These are phyloP conservation scores for Nothocercus nigrocapillus DNA, from an alignment of 2,113 vertebrate genomes.

Conservation along the genomic window DNA sequence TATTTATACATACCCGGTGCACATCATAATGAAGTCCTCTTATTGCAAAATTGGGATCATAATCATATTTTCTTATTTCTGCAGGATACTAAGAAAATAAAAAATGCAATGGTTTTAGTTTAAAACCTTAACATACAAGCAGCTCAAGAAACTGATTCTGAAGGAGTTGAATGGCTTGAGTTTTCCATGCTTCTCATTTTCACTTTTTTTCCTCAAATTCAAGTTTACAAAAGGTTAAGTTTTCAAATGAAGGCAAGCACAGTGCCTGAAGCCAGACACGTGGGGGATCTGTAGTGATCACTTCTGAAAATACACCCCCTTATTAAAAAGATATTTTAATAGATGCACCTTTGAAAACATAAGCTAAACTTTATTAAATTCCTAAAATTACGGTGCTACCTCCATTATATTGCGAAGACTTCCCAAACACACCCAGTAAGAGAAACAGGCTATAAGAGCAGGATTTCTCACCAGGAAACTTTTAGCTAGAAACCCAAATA, in stretches of 20 bases:
- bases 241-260: not conserved
- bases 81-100: constrained; percentile 85
- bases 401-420: not conserved
- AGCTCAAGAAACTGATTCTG: not conserved
- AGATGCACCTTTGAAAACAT: not conserved
- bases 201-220: not conserved
- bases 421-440: not conserved
- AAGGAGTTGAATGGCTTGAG: not conserved
- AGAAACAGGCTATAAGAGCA: not conserved
- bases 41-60: constrained; percentile 92
- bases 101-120: not conserved
- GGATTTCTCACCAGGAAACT: not conserved
- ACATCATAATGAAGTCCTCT: constrained; percentile 98
- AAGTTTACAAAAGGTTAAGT: not conserved
- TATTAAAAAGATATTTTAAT: not conserved
- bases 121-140: not conserved
- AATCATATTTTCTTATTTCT: constrained; percentile 90
- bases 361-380: not conserved
- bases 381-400: not conserved
- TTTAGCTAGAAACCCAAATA: not conserved
- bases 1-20: constrained; percentile 86
- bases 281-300: not conserved
- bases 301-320: not conserved
- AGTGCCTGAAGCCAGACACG: not conserved
- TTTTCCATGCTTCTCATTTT: not conserved